Percentiles rank a stretch among this genome's conserved stretches.
Evolutionary conservation across 2,113 vertebrate genomes (phyloP).

Genomic region (Cairina moschata): DNA sequence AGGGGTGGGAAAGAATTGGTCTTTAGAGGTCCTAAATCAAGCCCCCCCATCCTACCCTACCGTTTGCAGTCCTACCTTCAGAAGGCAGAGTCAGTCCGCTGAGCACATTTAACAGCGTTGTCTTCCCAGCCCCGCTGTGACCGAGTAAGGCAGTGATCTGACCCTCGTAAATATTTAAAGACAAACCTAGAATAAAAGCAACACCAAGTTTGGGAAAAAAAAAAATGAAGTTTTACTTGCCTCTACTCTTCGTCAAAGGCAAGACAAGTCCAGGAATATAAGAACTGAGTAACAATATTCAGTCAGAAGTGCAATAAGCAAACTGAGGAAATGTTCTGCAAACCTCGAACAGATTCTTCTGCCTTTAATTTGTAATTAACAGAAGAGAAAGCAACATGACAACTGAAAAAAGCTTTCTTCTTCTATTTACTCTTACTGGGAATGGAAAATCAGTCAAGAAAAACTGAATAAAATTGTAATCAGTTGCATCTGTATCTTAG

Average conservation of each 20-base stretch:
- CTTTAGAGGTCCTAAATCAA: neutral
- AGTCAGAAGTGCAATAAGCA: neutral
- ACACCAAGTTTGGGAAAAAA: neutral
- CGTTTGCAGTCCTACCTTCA: slow-evolving; percentile 64
- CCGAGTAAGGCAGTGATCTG: slow-evolving; percentile 94
- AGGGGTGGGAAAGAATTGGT: fast-evolving
- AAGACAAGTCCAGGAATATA: neutral
- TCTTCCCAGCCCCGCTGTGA: slow-evolving; percentile 94
- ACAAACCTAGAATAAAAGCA: slow-evolving; percentile 78
- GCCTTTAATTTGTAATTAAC: no score
- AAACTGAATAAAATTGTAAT: neutral
- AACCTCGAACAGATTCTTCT: no score
- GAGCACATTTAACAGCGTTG: slow-evolving; percentile 87
- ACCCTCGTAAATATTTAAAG: slow-evolving; percentile 89
- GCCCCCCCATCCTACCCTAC: no score
- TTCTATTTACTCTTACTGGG: neutral
- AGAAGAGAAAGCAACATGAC: neutral
- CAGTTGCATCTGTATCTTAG: neutral
- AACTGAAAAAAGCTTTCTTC: neutral
- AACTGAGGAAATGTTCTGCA: neutral
- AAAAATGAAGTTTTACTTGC: neutral
- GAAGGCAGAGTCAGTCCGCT: slow-evolving; percentile 85
- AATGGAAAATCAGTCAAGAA: neutral
- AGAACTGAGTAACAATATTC: neutral
- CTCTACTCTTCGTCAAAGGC: neutral